A percentile compares a stretch with the other conserved stretches of the same genome.
phyloP scores from a whole-genome alignment of 2,888 invertebrate genomes.

The Celastrina argiolus region DNA sequence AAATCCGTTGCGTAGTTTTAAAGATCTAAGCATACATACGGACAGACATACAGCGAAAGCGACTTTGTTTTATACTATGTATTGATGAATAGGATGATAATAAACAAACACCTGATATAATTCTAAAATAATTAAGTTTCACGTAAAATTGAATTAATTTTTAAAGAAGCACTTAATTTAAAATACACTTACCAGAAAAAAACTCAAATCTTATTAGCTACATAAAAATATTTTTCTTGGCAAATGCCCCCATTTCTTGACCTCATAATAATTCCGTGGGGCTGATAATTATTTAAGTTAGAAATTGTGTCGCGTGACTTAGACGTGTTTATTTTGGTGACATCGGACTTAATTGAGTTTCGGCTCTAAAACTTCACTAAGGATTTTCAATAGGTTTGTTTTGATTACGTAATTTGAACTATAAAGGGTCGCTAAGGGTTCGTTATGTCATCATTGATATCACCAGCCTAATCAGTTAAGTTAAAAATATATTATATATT shows the following conservation, averaged over 20 bases:
- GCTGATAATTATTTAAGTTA: slow-evolving; percentile 23
- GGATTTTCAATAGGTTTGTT: slow-evolving; percentile 21
- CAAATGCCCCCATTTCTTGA: not conserved
- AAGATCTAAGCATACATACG: no score
- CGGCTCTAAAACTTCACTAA: slow-evolving; percentile 33
- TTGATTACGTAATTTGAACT: slow-evolving; percentile 6
- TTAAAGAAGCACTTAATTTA: no score
- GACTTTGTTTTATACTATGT: no score
- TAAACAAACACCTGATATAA: no score
- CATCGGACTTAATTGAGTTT: slow-evolving; percentile 36
- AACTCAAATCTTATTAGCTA: no score
- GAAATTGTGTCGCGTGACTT: slow-evolving; percentile 31
- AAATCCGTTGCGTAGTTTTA: no score
- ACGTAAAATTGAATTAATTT: no score
- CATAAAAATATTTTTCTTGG: not conserved
- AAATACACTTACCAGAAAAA: no score
- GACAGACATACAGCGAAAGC: no score
- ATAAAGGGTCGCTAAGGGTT: slow-evolving; percentile 2
- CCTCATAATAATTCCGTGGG: slow-evolving; percentile 1
- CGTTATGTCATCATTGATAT: not conserved
- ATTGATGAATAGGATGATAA: no score
- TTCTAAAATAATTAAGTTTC: no score
- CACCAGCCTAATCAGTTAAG: not conserved
- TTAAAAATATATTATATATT: not conserved
- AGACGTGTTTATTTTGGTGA: slow-evolving; percentile 34